These are phyloP conservation scores for Scalopus aquaticus DNA, from an alignment of 2,113 vertebrate species.

Conservation along the genomic window DNA sequence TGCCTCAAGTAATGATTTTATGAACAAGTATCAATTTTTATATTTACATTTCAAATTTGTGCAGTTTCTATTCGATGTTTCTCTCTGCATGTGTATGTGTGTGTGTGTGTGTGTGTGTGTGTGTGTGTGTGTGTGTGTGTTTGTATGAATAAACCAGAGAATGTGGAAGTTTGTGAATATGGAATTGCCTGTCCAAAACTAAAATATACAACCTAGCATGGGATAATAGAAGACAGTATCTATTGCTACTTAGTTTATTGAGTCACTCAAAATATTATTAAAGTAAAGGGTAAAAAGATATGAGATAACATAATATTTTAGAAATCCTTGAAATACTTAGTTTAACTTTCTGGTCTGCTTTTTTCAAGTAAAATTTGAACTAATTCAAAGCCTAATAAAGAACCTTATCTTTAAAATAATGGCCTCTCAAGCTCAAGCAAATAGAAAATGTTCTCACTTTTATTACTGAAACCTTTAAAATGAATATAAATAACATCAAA, in stretches of 20 bases:
- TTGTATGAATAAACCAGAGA: background rate
- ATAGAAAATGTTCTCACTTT: background rate
- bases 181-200: background rate
- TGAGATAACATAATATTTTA: too few species aligned
- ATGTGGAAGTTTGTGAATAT: background rate
- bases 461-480: constrained; percentile 3
- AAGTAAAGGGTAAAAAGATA: background rate
- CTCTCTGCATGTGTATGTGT: background rate
- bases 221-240: background rate
- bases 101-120: too few species aligned
- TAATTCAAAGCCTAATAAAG: background rate
- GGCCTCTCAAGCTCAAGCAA: background rate
- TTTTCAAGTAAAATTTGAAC: background rate
- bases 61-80: background rate
- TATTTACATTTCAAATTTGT: background rate
- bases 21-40: background rate
- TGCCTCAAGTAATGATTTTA: background rate
- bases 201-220: background rate
- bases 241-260: background rate
- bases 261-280: background rate
- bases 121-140: background rate
- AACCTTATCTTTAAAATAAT: background rate
- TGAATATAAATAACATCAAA: constrained; percentile 41
- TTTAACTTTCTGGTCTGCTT: background rate
- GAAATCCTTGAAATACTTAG: background rate